Evolutionary conservation across 2,113 vertebrate species (phyloP).

Genomic region (Apodemus speciosus): DNA sequence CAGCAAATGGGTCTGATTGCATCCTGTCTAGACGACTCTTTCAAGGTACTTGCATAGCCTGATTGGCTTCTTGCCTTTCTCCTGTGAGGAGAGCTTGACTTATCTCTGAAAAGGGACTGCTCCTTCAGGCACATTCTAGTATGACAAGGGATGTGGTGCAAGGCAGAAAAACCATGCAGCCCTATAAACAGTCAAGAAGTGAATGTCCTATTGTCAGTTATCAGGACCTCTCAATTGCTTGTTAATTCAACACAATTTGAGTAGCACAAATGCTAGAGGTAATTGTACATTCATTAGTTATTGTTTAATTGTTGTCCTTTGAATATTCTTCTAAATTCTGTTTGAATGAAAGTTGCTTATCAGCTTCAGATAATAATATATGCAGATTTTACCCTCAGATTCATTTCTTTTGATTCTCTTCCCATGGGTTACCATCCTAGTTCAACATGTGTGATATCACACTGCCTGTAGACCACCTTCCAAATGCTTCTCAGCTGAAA

Average conservation of each 20-base stretch:
- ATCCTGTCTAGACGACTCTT: background rate
- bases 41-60: background rate
- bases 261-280: background rate
- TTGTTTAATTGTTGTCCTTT: background rate
- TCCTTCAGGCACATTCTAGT: background rate
- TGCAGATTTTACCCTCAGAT: background rate
- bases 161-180: background rate
- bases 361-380: background rate
- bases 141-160: background rate
- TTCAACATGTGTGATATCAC: background rate
- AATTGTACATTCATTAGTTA: background rate
- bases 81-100: background rate
- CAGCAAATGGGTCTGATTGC: background rate
- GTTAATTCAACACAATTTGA: background rate
- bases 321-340: background rate
- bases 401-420: background rate
- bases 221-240: background rate
- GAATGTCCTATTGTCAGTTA: background rate
- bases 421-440: background rate
- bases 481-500: background rate
- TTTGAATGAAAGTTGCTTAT: background rate
- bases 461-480: background rate
- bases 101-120: background rate
- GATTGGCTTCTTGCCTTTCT: background rate
- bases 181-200: background rate